Evolutionary conservation across 1,140 invertebrate genomes (phyloP).

Genomic region (Lasioglossum baleicum): DNA sequence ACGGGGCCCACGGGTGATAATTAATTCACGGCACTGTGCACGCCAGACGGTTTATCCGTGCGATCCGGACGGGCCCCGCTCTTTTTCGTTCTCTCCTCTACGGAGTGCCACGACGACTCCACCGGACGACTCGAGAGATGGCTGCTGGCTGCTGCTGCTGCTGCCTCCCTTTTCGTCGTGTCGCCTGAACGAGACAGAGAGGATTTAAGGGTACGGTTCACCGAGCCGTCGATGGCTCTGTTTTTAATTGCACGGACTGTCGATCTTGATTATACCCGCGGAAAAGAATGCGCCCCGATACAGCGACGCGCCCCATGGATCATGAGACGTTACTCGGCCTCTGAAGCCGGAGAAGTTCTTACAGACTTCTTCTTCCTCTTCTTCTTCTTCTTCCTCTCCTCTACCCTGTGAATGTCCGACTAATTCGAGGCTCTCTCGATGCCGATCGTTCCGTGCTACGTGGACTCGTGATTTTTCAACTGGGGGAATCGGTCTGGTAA

Average conservation of each 20-base stretch:
- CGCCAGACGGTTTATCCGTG: conserved; percentile 54
- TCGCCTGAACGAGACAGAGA: conserved; percentile 27
- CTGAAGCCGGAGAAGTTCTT: not conserved
- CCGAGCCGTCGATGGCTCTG: conserved; percentile 42
- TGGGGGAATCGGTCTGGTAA: too few species aligned
- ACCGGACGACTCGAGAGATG: not conserved
- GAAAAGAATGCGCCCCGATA: conserved; percentile 48
- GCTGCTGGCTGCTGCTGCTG: too few species aligned
- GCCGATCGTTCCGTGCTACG: too few species aligned
- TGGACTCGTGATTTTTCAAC: too few species aligned
- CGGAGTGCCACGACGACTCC: not conserved
- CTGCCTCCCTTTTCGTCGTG: conserved; percentile 26
- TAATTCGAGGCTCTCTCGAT: not conserved
- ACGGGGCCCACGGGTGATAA: conserved; percentile 64
- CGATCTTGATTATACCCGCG: conserved; percentile 58
- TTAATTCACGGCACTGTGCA: conserved; percentile 66
- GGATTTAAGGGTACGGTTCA: conserved; percentile 50
- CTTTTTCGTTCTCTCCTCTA: conserved; percentile 29
- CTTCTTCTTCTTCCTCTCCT: too few species aligned
- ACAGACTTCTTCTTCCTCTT: too few species aligned
- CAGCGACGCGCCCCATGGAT: conserved; percentile 33
- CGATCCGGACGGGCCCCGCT: conserved; percentile 47
- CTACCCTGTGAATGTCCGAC: not conserved
- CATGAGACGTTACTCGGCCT: not conserved
- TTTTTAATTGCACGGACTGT: conserved; percentile 63